Percentiles rank a stretch among this genome's conserved stretches.
Evolutionary conservation across 1,140 invertebrate genomes (phyloP).

Genomic region (Ips nitidus): DNA sequence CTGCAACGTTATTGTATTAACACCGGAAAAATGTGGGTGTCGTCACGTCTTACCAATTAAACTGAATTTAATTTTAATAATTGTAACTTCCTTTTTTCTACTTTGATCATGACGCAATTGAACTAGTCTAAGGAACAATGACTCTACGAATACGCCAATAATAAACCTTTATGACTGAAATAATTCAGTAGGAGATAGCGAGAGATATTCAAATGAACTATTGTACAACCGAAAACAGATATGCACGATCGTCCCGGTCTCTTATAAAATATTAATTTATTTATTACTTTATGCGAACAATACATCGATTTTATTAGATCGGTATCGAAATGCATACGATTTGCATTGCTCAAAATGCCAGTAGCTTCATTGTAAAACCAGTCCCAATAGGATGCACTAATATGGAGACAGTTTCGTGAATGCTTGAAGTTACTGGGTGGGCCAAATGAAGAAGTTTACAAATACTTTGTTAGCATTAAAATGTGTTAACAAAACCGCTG

Average conservation of each 20-base stretch:
- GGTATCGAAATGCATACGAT: slow-evolving; percentile 44
- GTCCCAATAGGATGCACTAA: no score
- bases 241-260: slow-evolving; percentile 42
- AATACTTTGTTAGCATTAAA: no score
- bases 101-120: slow-evolving; percentile 13
- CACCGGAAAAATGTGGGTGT: slow-evolving; percentile 20
- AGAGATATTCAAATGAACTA: slow-evolving; percentile 47
- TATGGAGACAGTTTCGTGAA: no score
- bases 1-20: background rate
- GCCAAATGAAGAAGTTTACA: no score
- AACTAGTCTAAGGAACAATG: slow-evolving; percentile 2
- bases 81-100: slow-evolving; percentile 14
- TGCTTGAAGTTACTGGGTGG: no score
- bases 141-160: slow-evolving; percentile 27
- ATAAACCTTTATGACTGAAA: slow-evolving; percentile 43
- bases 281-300: slow-evolving; percentile 49
- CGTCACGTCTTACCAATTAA: slow-evolving; percentile 12
- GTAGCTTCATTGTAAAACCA: no score
- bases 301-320: slow-evolving; percentile 50
- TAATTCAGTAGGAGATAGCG: slow-evolving; percentile 38
- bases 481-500: no score
- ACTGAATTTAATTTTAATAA: slow-evolving; percentile 13
- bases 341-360: slow-evolving; percentile 37
- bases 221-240: slow-evolving; percentile 44
- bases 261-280: slow-evolving; percentile 48